Evolutionary conservation across 2,888 invertebrate genomes (phyloP), one percentile per base, ranked within the genome.

Genomic region (Chrysolina americana): DNA sequence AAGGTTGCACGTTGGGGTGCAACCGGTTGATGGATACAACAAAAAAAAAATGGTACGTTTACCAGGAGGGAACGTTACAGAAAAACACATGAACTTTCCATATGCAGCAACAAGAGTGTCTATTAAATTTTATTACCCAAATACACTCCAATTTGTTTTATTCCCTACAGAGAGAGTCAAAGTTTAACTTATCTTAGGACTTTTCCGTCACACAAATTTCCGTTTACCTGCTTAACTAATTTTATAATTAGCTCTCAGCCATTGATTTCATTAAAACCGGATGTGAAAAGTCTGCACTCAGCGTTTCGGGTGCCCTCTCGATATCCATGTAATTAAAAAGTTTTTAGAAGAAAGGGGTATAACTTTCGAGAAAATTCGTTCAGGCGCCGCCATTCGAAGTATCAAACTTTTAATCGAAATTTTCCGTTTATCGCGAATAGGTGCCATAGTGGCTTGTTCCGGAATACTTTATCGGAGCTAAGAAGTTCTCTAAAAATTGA

Each of bases 341-440:
- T 59, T 59, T 5, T 36, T 15, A 36, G 23, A 59, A 59, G 36
- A 59, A 59, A 59, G 59, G 59, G 59, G 59, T 59, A 36, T n/a
- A 56, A 11, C 21, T 48, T 53, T 15, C 59, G n/a, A 36, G 28
- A 36, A 59, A 59, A 59, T 59, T 59, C 9, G 59, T 59, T 59
- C 23, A 36, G 15, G n/a, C 23, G n/a, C 15, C 11, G 28, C 59
- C 11, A 28, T 28, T 28, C 23, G n/a, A 28, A 59, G 59, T 59
- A 36, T n/a, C 9, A 59, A 59, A 59, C 11, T 59, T 59, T 59
- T 59, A 59, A 59, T 59, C 59, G 59, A 59, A 59, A 59, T 59
- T 59, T 36, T 36, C 28, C 36, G 15, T 15, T 59, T 59, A 36
- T 59, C 23, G 10, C 9, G 36, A 59, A 59, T 59, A n/a, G n/a